phyloP scores from a whole-genome alignment of 2,888 invertebrate genomes.

The Nephrocerus scutellatus region DNA sequence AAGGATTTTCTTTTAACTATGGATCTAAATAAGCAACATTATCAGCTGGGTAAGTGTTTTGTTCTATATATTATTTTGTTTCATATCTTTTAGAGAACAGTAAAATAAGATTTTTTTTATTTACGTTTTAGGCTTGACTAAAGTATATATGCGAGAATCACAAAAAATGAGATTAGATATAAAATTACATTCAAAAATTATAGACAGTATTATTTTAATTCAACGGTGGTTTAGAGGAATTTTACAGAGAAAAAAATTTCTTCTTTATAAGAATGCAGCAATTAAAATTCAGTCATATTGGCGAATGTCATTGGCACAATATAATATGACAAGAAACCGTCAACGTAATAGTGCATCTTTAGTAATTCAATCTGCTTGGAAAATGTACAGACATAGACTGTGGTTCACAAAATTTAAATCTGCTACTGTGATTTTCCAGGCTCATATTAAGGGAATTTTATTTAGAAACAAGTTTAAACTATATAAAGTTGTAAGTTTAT shows the following conservation, averaged over 20 bases:
- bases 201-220: conserved; percentile 84
- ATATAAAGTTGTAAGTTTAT: conserved; percentile 23
- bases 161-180: conserved; percentile 90
- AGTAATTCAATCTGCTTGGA: conserved; percentile 74
- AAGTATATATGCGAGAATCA: conserved; percentile 89
- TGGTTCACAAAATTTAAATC: conserved; percentile 60
- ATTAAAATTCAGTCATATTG: conserved; percentile 69
- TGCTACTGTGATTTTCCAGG: conserved; percentile 62
- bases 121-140: conserved; percentile 61
- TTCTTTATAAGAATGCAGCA: conserved; percentile 65
- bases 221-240: conserved; percentile 86
- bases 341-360: conserved; percentile 55
- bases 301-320: conserved; percentile 60
- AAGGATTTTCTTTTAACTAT: conserved; percentile 74
- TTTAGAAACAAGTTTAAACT: conserved; percentile 54
- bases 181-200: conserved; percentile 86
- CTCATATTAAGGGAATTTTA: conserved; percentile 61
- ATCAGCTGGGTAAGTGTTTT: conserved; percentile 63
- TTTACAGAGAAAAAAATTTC: conserved; percentile 69
- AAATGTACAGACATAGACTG: conserved; percentile 59
- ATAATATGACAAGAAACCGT: conserved; percentile 47
- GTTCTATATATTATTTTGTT: not conserved
- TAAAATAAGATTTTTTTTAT: not conserved
- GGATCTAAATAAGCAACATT: conserved; percentile 81
- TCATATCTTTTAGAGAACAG: not conserved